phyloP scores from a whole-genome alignment of 2,888 invertebrate genomes.

The Octodonta nipae region DNA sequence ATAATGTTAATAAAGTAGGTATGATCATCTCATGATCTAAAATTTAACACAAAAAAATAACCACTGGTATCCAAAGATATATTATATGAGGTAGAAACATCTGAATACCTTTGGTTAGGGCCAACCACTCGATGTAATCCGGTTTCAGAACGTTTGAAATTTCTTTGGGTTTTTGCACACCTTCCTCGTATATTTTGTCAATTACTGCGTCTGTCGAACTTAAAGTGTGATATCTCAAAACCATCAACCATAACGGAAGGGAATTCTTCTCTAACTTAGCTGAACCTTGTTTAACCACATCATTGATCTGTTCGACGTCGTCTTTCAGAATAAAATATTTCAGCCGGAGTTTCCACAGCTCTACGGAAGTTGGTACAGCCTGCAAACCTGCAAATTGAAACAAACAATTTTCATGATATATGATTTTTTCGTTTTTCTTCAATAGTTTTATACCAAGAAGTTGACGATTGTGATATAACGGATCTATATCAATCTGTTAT shows the following conservation, averaged over 20 bases:
- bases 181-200: slow-evolving; percentile 34
- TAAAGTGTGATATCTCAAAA: slow-evolving; percentile 28
- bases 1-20: too few species aligned
- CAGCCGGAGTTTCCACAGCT: slow-evolving; percentile 41
- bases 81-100: too few species aligned
- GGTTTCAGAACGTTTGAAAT: slow-evolving; percentile 45
- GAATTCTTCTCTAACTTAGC: slow-evolving; percentile 31
- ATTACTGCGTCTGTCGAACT: slow-evolving; percentile 29
- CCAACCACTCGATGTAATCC: slow-evolving; percentile 46
- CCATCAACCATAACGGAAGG: slow-evolving; percentile 37
- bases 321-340: slow-evolving; percentile 36
- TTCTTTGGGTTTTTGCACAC: slow-evolving; percentile 38
- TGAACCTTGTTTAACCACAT: slow-evolving; percentile 27
- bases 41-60: too few species aligned
- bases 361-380: slow-evolving; percentile 34
- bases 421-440: too few species aligned
- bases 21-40: too few species aligned
- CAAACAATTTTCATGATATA: too few species aligned
- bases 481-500: too few species aligned
- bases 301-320: slow-evolving; percentile 28
- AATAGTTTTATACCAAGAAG: too few species aligned
- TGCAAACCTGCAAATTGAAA: slow-evolving; percentile 36
- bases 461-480: too few species aligned
- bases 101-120: slow-evolving; percentile 35
- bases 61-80: too few species aligned